These are phyloP conservation scores for Phasianus colchicus DNA, from an alignment of 2,113 vertebrate genomes.

Conservation along the genomic window DNA sequence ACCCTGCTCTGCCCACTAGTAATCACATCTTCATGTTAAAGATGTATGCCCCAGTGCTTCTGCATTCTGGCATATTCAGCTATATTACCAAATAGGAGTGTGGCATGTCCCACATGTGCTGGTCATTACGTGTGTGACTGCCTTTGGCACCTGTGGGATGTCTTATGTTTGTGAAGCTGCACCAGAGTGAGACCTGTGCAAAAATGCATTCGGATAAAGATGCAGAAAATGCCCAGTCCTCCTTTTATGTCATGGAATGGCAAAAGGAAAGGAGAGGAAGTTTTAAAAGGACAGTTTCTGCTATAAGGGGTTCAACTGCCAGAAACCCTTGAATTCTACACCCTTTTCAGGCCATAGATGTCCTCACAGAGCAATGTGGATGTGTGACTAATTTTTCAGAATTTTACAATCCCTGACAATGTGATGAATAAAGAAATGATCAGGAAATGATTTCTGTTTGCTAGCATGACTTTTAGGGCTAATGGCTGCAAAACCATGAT, in stretches of 20 bases:
- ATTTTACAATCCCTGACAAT: not conserved
- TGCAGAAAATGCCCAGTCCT: not conserved
- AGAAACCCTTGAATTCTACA: not conserved
- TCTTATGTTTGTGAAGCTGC: not conserved
- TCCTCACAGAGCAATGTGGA: not conserved
- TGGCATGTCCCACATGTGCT: not conserved
- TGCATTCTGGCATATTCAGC: not conserved
- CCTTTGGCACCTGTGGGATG: not conserved
- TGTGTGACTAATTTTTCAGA: not conserved
- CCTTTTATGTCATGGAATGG: rapidly evolving
- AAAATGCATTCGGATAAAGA: not conserved
- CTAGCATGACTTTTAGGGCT: not conserved
- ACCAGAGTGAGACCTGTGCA: not conserved
- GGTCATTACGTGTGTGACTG: too few relatives aligned
- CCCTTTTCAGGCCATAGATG: not conserved
- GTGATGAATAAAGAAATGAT: not conserved
- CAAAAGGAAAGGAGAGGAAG: not conserved
- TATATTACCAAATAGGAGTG: not conserved
- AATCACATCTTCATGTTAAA: not conserved
- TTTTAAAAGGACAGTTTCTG: not conserved
- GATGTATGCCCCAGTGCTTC: not conserved
- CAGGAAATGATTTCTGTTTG: not conserved
- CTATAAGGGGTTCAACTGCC: not conserved
- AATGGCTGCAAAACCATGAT: not conserved
- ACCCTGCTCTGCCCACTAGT: not conserved